Percentiles rank a stretch among this genome's conserved stretches.
Evolutionary conservation across 2,113 vertebrate species (phyloP).

Genomic region (Tetraodon nigroviridis): DNA sequence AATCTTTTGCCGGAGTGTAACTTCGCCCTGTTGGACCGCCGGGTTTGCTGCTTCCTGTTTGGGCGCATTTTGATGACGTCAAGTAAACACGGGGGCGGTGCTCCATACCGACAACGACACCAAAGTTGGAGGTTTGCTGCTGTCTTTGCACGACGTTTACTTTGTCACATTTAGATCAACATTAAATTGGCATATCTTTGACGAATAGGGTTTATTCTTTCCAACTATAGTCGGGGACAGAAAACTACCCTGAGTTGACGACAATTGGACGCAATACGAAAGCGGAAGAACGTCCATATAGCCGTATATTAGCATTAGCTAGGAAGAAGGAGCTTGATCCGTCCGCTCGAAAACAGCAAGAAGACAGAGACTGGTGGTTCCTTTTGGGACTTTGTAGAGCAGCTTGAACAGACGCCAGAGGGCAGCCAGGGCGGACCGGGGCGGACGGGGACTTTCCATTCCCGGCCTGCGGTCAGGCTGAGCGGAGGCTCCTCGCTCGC

Average conservation of each 20-base stretch:
- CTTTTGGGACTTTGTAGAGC: slow-evolving; percentile 8
- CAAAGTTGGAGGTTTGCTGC: not conserved
- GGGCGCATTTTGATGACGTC: slow-evolving; percentile 18
- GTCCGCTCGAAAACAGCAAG: slow-evolving; percentile 24
- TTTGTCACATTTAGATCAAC: not conserved
- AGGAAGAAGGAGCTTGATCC: slow-evolving; percentile 28
- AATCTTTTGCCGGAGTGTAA: too few relatives aligned
- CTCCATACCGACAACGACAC: slow-evolving; percentile 4
- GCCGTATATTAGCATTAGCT: slow-evolving; percentile 18
- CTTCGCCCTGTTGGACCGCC: not conserved
- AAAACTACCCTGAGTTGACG: slow-evolving; percentile 1
- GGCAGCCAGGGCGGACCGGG: slow-evolving; percentile 2
- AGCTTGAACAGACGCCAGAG: slow-evolving; percentile 14
- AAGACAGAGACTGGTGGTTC: slow-evolving; percentile 8
- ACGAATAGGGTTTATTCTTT: rapidly evolving
- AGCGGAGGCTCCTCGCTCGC: not conserved
- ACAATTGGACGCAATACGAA: slow-evolving; percentile 40
- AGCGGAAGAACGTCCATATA: slow-evolving; percentile 59
- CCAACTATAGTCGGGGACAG: not conserved
- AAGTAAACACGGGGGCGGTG: slow-evolving; percentile 52
- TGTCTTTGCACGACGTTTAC: not conserved
- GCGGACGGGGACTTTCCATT: not conserved
- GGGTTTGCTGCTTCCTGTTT: not conserved
- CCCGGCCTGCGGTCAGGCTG: not conserved
- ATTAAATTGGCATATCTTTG: not conserved